Base-by-base conservation (phyloP, 1,140 invertebrate genomes). In the Sitobion miscanthi region DNA sequence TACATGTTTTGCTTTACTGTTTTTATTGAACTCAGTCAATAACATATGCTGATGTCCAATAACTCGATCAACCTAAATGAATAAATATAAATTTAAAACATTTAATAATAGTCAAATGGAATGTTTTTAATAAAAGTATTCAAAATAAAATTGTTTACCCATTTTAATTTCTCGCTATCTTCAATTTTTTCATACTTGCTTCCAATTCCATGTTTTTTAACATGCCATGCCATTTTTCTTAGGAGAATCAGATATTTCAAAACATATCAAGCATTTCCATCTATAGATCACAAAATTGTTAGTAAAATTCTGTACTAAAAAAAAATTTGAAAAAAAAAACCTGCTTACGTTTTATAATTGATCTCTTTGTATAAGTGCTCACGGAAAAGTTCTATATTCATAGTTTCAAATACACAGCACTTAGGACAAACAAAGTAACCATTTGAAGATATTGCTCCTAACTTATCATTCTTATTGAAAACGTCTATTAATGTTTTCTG, bases 191-290 rank as follows among this genome's bases (percentile, higher is more conserved):
- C 82, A 93, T 93, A 93, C 6, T 86, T 85, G 62, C 17, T 77
- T 57, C 82, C 91, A 57, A 20, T 86, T 45, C 42, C 49, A 86
- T 93, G 91, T 57, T 57, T 86, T 86, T 93, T 93, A 38, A 93
- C 91, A 57, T 93, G 91, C 91, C 91, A 93, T 47, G 91, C 91
- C 91, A 93, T 93, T 93, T 93, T 93, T 93, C 7, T 54, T 93
- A 45, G 91, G 82, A 30, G 91, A 93, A 54, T 83, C 49, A 57
- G 91, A 93, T 85, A 57, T 45, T 85, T 93, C 91, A 93, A 20
- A 86, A 93, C 91, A 93, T 54, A 45, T 52, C 25, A 86, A 35
- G 45, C 91, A 93, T 85, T 57, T 93, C 82, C 77, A 93, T 86
- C 77, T 93, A 62, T 0, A 93, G 9, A 77, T 45, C 20, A 54